phyloP scores from a whole-genome alignment of 1,140 invertebrate species.

The Plectrocnemia conspersa region DNA sequence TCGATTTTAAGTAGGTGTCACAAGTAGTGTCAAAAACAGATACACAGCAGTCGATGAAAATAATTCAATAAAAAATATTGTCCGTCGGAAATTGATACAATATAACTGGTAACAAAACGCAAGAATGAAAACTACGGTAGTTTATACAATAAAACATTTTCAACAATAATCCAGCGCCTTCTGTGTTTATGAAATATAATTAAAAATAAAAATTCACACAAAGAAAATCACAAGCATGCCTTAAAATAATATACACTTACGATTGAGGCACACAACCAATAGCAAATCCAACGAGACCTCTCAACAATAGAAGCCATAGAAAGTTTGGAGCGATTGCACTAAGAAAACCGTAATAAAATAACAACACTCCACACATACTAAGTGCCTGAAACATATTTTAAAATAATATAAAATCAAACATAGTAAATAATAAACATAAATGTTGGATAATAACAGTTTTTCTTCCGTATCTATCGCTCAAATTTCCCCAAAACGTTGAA shows the following conservation, averaged over 20 bases:
- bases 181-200: no score
- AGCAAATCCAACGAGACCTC: constrained; percentile 91
- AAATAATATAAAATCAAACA: constrained; percentile 19
- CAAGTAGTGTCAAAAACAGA: no score
- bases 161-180: no score
- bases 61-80: no score
- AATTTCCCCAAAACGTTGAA: constrained; percentile 91
- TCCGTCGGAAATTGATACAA: no score
- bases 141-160: no score
- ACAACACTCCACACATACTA: constrained; percentile 77
- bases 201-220: no score
- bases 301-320: constrained; percentile 82
- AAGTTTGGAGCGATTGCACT: constrained; percentile 90
- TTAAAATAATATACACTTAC: constrained; percentile 64
- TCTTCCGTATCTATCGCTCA: constrained; percentile 91
- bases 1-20: no score
- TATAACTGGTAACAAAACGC: no score
- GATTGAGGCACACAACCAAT: constrained; percentile 95
- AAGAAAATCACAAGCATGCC: no score
- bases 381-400: constrained; percentile 61
- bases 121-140: no score
- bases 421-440: constrained; percentile 16
- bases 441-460: constrained; percentile 62
- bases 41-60: no score
- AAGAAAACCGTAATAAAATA: constrained; percentile 88